Evolutionary conservation across 2,797 vertebrate genomes (phyloP).

Genomic region (Yasuhikotakia modesta): DNA sequence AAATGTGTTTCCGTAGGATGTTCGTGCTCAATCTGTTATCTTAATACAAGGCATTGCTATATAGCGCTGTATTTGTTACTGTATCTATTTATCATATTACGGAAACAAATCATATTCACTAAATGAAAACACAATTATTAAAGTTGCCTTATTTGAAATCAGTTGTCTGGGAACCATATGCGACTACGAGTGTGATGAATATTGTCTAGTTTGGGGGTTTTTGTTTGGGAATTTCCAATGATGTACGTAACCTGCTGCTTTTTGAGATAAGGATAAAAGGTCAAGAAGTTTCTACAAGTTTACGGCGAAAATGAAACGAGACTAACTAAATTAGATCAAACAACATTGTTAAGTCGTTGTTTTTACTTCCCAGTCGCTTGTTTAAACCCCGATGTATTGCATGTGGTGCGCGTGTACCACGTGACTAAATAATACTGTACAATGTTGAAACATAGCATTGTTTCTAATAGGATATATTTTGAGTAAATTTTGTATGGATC

Average conservation of each 20-base stretch:
- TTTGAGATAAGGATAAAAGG: neutral
- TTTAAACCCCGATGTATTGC: neutral
- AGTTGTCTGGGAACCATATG: neutral
- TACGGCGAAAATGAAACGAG: no score
- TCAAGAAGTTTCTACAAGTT: neutral
- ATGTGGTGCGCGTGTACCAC: constrained; percentile 4
- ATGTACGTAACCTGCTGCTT: neutral
- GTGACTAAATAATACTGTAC: neutral
- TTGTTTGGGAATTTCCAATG: constrained; percentile 29
- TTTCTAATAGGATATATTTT: no score
- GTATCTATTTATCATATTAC: no score
- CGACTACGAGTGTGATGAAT: neutral
- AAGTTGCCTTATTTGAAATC: neutral
- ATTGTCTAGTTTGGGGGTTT: neutral
- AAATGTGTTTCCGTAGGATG: no score
- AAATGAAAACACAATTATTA: neutral
- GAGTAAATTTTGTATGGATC: neutral
- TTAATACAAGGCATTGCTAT: no score
- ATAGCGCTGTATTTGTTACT: no score
- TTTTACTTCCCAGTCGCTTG: neutral
- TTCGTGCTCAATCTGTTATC: no score
- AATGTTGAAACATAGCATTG: no score
- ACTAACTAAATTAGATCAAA: neutral
- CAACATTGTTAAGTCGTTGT: neutral
- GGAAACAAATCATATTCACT: no score